phyloP scores from a whole-genome alignment of 2,113 vertebrate species.

The Epinephelus lanceolatus region DNA sequence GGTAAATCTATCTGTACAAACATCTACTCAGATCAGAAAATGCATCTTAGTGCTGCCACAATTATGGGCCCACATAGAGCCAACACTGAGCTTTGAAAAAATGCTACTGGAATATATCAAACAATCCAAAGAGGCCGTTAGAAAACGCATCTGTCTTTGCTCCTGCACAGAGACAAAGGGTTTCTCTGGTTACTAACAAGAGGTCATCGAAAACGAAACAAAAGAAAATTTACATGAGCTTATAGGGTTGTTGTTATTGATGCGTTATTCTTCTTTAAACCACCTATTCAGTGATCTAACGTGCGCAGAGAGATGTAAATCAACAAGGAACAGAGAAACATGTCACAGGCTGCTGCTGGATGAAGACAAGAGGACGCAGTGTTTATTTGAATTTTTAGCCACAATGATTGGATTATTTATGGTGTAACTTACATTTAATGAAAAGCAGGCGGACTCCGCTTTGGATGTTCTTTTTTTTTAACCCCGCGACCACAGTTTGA shows the following conservation, averaged over 20 bases:
- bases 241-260: constrained; percentile 5
- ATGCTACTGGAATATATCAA: background rate
- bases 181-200: background rate
- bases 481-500: background rate
- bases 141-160: background rate
- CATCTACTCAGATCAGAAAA: background rate
- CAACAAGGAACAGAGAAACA: constrained; percentile 10
- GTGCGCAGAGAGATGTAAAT: constrained; percentile 22
- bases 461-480: background rate
- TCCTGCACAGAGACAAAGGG: background rate
- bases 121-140: background rate
- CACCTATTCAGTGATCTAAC: background rate
- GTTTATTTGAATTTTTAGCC: constrained; percentile 50
- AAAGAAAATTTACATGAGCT: background rate
- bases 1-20: background rate
- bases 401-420: constrained; percentile 64
- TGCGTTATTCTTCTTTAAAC: constrained; percentile 14
- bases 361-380: constrained; percentile 18
- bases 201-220: background rate
- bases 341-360: constrained; percentile 9
- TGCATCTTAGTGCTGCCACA: background rate
- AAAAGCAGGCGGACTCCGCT: constrained; percentile 36
- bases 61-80: background rate
- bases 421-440: constrained; percentile 57
- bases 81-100: background rate